Evolutionary conservation across 2,888 invertebrate species (phyloP).

Genomic region (Panopea generosa): DNA sequence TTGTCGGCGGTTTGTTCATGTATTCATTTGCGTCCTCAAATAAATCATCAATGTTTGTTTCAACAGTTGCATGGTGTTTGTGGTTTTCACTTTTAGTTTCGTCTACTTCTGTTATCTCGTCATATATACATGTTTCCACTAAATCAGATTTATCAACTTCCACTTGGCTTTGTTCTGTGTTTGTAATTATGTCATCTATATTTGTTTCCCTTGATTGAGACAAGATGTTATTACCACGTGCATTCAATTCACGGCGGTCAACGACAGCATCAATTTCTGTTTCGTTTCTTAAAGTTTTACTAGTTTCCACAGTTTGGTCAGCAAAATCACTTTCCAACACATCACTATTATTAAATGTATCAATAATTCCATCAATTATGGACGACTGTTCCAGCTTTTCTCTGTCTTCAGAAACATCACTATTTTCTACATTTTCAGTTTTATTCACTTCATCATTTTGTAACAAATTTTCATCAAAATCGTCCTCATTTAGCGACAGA

Average conservation of each 20-base stretch:
- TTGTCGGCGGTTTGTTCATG: background rate
- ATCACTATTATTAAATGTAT: background rate
- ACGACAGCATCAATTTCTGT: slow-evolving; percentile 16
- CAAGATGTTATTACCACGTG: background rate
- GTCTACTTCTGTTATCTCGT: too few relatives aligned
- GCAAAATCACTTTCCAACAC: background rate
- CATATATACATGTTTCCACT: too few relatives aligned
- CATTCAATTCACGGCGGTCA: too few relatives aligned
- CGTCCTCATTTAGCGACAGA: background rate
- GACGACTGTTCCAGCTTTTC: background rate
- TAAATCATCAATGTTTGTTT: slow-evolving; percentile 46
- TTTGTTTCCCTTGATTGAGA: slow-evolving; percentile 22
- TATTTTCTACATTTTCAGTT: too few relatives aligned
- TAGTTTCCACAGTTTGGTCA: too few relatives aligned
- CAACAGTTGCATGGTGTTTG: slow-evolving; percentile 24
- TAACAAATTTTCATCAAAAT: background rate
- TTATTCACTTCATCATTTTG: background rate
- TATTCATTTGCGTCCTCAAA: slow-evolving; percentile 4
- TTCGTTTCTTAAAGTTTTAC: background rate
- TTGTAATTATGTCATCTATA: slow-evolving; percentile 16
- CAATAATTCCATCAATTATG: background rate
- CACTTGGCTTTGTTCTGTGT: background rate
- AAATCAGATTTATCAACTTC: too few relatives aligned
- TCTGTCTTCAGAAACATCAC: background rate
- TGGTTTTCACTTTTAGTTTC: too few relatives aligned